phyloP scores from a whole-genome alignment of 1,140 invertebrate genomes.

The Drosophila baimaii region DNA sequence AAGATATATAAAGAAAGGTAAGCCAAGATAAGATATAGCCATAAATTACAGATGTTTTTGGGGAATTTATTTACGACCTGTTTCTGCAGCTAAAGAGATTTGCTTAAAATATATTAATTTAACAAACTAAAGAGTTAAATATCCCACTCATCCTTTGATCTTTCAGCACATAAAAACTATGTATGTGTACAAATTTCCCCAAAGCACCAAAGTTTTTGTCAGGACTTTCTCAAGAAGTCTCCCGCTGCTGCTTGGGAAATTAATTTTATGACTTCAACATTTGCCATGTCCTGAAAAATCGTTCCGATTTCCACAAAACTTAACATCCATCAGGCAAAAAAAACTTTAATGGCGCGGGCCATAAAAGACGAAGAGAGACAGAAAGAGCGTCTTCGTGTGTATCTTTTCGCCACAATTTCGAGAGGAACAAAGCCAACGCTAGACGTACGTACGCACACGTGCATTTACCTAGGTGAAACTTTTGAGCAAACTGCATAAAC shows the following conservation, averaged over 20 bases:
- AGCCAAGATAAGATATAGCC: slow-evolving; percentile 3
- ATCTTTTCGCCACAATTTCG: slow-evolving; percentile 41
- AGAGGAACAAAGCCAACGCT: slow-evolving; percentile 31
- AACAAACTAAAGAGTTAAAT: not conserved
- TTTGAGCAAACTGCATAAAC: slow-evolving; percentile 74
- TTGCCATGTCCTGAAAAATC: slow-evolving; percentile 13
- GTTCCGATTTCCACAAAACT: slow-evolving; percentile 12
- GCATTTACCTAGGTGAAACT: slow-evolving; percentile 60
- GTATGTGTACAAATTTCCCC: not conserved
- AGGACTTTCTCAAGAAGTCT: not conserved
- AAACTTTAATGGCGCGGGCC: slow-evolving; percentile 41
- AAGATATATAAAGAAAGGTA: slow-evolving; percentile 2
- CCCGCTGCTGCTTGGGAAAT: not conserved
- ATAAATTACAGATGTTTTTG: slow-evolving; percentile 8
- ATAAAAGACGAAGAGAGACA: slow-evolving; percentile 19
- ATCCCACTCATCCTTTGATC: not conserved
- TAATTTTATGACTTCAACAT: slow-evolving; percentile 19
- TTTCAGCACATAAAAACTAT: not conserved
- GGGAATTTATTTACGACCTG: not conserved
- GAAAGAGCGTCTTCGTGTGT: slow-evolving; percentile 25
- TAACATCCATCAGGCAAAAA: slow-evolving; percentile 30
- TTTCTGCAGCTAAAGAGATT: not conserved
- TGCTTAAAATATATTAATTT: not conserved
- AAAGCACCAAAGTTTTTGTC: no score
- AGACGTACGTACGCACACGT: slow-evolving; percentile 20